Evolutionary conservation across 2,797 vertebrate genomes (phyloP).

Genomic region (Urosaurus nigricauda): DNA sequence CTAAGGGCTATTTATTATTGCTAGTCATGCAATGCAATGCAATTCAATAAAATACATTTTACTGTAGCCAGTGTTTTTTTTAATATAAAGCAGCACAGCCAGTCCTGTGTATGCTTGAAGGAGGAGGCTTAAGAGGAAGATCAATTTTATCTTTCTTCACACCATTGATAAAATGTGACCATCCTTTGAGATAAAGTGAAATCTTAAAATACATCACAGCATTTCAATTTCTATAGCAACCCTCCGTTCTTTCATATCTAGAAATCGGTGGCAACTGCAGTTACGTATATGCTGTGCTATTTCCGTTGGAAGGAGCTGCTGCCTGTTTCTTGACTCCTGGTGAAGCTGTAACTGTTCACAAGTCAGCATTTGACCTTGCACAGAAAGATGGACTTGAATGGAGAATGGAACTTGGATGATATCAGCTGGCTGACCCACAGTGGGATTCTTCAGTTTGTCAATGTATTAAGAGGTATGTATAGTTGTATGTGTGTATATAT

Average conservation of each 20-base stretch:
- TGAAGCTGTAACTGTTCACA: neutral
- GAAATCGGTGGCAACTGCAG: neutral
- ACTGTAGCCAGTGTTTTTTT: neutral
- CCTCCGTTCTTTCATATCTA: neutral
- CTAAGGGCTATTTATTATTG: neutral
- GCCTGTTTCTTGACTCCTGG: neutral
- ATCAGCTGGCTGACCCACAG: constrained; percentile 77
- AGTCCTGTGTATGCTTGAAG: no score
- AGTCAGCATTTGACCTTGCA: constrained; percentile 57
- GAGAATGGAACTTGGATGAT: constrained; percentile 82
- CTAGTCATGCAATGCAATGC: neutral
- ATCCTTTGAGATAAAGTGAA: neutral
- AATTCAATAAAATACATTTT: neutral
- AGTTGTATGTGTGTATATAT: no score
- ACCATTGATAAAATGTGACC: neutral
- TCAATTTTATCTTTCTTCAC: neutral
- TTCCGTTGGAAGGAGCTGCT: constrained; percentile 5
- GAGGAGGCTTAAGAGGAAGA: neutral
- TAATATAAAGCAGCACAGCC: neutral
- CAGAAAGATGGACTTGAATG: constrained; percentile 79
- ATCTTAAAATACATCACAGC: neutral
- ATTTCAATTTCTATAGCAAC: constrained; percentile 2
- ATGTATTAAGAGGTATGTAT: constrained; percentile 77
- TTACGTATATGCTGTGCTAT: neutral
- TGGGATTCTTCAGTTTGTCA: constrained; percentile 76